Base-by-base conservation (phyloP, 2,113 vertebrate species). In the Acanthisitta chloris region DNA sequence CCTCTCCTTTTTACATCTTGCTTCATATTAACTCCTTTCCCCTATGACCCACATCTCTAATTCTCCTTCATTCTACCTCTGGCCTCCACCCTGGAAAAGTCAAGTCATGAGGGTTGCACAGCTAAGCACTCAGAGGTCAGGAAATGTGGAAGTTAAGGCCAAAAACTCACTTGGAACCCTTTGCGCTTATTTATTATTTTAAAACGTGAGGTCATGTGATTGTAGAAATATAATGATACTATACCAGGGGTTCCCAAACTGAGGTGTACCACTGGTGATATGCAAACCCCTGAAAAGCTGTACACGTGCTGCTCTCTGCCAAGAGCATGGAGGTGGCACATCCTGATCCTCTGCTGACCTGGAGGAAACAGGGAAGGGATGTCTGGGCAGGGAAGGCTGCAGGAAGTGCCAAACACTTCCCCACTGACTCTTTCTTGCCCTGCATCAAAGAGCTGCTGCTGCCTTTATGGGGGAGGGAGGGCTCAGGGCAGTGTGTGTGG, bases 271-370 rank as follows among this genome's bases (percentile, higher is more conserved):
- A 88, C 96, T 94, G 92, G 91, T 80, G 95, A 90, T 80, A 90
- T 81, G 94, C 95, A 96, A 94, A 94, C 86, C 96, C 91, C 83
- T 93, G 90, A 90, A 90, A 93, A 70, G 94, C 33, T 67, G 94
- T 93, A 95, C 90, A 86, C 34, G 92, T 83, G 88, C 92, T 95
- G 95, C 95, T 93, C 92, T 94, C 91, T 94, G 94, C 95, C 95
- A 81, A 95, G 95, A 93, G 49, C 94, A 86, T 81, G 94, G 94
- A 38, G 80, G 55, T 90, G 95, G 94, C 96, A 95, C 88, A 70
- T 97, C 92, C 95, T 96, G 96, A 84, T 94, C 88, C 95, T 97
- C 96, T 96, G 96, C 95, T 96, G 95, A 93, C 91, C 96, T 97
- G 94, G 86, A 96, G 95, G 31, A 95, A 95, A 96, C 92, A 90